These are phyloP conservation scores for Stichopus chloronotus DNA, from an alignment of 35 echinoderm and acorn worm species.

Conservation along the genomic window DNA sequence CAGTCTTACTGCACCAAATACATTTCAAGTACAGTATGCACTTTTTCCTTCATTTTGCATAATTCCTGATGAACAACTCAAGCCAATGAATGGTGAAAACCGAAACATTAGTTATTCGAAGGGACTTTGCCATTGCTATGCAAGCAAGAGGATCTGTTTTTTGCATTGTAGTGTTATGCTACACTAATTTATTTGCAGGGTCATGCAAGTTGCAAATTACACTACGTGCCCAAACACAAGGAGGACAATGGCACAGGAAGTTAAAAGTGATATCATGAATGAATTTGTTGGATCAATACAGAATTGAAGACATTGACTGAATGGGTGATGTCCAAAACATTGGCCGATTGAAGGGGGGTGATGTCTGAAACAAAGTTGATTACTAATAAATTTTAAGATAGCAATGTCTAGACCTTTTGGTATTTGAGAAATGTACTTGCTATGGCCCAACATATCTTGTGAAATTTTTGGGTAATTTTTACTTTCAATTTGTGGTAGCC, in stretches of 20 bases:
- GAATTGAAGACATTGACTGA: not conserved
- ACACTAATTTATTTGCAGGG: not conserved
- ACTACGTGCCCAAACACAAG: not conserved
- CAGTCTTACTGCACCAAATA: no score
- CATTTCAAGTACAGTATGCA: not conserved
- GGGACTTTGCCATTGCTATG: not conserved
- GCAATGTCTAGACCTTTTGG: not conserved
- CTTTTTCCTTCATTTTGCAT: not conserved
- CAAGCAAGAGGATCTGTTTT: not conserved
- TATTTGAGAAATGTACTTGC: not conserved
- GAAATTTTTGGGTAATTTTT: no score
- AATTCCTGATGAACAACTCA: not conserved
- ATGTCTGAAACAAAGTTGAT: not conserved
- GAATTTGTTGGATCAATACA: slow-evolving; percentile 7
- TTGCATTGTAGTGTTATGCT: not conserved
- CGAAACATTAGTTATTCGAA: not conserved
- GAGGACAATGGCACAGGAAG: not conserved
- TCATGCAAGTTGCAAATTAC: not conserved
- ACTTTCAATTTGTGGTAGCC: no score
- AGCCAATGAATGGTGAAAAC: not conserved
- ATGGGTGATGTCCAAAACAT: not conserved
- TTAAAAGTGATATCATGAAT: not conserved
- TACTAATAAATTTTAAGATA: not conserved
- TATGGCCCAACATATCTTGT: no score
- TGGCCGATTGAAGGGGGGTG: slow-evolving; percentile 7